A percentile compares a stretch with the other conserved stretches of the same genome.
Conservation (phyloP, 2,113 vertebrate genomes). For the Talpa occidentalis region DNA sequence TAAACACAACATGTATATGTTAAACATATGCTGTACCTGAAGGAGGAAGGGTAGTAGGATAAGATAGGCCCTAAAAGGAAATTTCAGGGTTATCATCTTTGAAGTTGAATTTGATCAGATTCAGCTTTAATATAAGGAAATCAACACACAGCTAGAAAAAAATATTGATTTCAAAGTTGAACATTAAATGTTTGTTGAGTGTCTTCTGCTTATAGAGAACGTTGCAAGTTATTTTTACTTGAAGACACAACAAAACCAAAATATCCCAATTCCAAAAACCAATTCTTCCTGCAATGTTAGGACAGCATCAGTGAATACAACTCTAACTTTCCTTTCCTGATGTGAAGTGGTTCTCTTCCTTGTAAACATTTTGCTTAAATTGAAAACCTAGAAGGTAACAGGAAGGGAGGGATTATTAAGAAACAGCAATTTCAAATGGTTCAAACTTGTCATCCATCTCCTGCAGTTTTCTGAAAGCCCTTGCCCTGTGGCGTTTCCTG, state of each 20-base stretch:
- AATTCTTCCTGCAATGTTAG: background rate
- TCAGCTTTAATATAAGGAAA: conserved; percentile 53
- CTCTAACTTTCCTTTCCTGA: conserved; percentile 33
- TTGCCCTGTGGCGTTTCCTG: accelerated
- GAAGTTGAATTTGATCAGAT: conserved; percentile 7
- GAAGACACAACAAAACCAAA: conserved; percentile 4
- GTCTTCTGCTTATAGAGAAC: conserved; percentile 24
- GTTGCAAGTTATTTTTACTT: conserved; percentile 7
- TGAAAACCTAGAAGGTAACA: conserved; percentile 29
- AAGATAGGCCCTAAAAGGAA: background rate
- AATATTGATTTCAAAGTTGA: background rate
- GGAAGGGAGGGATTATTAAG: background rate
- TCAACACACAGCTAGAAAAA: background rate
- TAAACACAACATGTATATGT: background rate
- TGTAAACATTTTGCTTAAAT: conserved; percentile 51
- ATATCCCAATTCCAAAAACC: background rate
- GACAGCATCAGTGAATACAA: background rate
- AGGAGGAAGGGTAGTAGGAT: background rate
- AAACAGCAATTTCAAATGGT: conserved; percentile 47
- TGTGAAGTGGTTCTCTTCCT: conserved; percentile 38
- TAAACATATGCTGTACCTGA: background rate
- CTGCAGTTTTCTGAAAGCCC: background rate
- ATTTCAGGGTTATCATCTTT: background rate
- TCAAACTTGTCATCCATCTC: background rate
- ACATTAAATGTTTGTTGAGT: background rate